Conservation (phyloP, 2,113 vertebrate genomes). For the Mormyrus lacerda region DNA sequence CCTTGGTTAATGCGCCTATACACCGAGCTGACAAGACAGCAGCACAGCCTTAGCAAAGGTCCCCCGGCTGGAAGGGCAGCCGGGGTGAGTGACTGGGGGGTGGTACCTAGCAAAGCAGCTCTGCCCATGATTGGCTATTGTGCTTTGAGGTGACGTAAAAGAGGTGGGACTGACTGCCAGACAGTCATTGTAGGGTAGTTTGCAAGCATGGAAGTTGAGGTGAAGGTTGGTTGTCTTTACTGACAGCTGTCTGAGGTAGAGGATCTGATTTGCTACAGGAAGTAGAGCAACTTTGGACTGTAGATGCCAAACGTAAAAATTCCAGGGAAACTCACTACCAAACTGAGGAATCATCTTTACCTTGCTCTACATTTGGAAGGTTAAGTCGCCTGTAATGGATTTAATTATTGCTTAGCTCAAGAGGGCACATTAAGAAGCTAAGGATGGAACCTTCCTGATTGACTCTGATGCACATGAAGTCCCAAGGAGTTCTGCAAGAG, state of each 20-base stretch:
- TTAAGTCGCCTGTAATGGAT: neutral
- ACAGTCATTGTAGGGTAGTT: neutral
- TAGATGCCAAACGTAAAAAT: neutral
- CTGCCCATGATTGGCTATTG: neutral
- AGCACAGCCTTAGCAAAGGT: constrained; percentile 13
- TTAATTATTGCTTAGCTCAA: neutral
- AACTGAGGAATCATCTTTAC: neutral
- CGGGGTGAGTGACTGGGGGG: neutral
- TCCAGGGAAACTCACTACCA: neutral
- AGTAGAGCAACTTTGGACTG: neutral
- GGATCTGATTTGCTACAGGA: neutral
- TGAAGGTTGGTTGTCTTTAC: neutral
- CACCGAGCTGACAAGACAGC: constrained; percentile 41
- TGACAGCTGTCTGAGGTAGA: neutral
- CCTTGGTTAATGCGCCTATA: constrained; percentile 47
- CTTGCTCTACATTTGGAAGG: neutral
- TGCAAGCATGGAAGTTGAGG: neutral
- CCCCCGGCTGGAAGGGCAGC: neutral
- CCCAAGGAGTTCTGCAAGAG: neutral
- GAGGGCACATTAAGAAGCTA: neutral
- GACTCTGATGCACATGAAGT: neutral
- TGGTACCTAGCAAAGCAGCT: neutral
- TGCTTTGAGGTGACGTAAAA: neutral
- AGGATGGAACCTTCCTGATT: neutral
- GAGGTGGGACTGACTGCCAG: neutral